Evolutionary conservation across 2,797 vertebrate species (phyloP).

Genomic region (Hephaestus fuliginosus): DNA sequence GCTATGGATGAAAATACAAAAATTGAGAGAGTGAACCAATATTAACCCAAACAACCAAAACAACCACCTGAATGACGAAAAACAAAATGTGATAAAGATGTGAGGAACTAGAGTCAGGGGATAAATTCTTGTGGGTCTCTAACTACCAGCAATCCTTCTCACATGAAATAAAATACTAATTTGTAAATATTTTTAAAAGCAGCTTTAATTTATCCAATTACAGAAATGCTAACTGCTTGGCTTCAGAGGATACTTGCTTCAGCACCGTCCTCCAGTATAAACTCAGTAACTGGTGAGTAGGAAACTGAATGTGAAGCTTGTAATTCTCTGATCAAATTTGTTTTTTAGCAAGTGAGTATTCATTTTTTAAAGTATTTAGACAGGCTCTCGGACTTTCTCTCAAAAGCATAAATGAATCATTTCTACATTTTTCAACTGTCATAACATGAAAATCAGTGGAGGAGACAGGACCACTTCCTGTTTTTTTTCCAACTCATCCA

Average conservation of each 20-base stretch:
- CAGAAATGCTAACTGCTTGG: constrained; percentile 7
- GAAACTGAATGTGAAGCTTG: constrained; percentile 44
- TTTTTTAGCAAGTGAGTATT: constrained; percentile 33
- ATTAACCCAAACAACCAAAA: neutral
- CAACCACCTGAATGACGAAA: neutral
- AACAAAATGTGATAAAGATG: neutral
- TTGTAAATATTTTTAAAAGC: constrained; percentile 9
- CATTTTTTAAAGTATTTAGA: constrained; percentile 13
- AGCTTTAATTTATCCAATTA: constrained; percentile 20
- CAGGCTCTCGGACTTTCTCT: constrained; percentile 37
- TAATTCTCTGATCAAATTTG: constrained; percentile 32
- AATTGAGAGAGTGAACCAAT: neutral
- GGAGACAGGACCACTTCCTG: constrained; percentile 74
- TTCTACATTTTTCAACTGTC: constrained; percentile 65
- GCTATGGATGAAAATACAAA: neutral
- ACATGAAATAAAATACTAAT: constrained; percentile 13
- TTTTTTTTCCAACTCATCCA: constrained; percentile 73
- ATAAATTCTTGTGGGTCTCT: neutral
- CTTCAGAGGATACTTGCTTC: constrained; percentile 13
- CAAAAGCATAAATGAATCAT: constrained; percentile 48
- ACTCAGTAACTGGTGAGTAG: constrained; percentile 10
- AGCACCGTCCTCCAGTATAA: neutral
- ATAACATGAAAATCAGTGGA: constrained; percentile 69
- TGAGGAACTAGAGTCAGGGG: neutral
- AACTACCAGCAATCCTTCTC: neutral